phyloP scores from a whole-genome alignment of 2,797 vertebrate species.

The Neosilurus hyrtlii region DNA sequence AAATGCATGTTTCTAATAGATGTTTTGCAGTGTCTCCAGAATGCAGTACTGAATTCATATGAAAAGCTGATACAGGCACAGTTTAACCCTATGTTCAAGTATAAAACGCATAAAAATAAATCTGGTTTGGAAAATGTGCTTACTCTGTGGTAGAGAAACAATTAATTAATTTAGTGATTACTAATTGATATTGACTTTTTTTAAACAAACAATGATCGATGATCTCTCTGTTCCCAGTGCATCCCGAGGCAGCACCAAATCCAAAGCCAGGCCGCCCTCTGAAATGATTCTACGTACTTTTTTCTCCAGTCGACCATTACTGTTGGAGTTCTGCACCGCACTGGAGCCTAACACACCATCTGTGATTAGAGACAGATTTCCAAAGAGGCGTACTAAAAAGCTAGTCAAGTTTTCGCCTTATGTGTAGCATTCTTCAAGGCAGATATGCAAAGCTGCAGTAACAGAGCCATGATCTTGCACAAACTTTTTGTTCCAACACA shows the following conservation, averaged over 20 bases:
- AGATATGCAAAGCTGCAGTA: background rate
- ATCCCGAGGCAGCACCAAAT: constrained; percentile 60
- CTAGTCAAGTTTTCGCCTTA: background rate
- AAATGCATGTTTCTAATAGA: background rate
- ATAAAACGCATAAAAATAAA: background rate
- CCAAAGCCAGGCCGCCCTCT: constrained; percentile 66
- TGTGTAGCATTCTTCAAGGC: constrained; percentile 1
- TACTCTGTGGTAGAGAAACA: background rate
- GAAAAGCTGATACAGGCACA: background rate
- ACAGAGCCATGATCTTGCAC: constrained; percentile 12
- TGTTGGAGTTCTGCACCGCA: background rate
- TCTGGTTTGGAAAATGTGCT: background rate
- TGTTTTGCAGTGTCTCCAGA: background rate
- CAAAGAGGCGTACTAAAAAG: constrained; percentile 16
- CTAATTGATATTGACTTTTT: background rate
- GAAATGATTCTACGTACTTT: constrained; percentile 60
- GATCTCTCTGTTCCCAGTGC: constrained; percentile 55
- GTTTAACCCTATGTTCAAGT: background rate
- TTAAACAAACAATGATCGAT: constrained; percentile 6
- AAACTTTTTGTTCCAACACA: constrained; percentile 4
- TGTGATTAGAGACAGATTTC: constrained; percentile 19
- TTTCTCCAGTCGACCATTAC: background rate
- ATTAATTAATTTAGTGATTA: background rate
- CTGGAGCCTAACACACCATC: constrained; percentile 20
- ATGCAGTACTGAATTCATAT: background rate